Base-by-base conservation (phyloP, 2,113 vertebrate genomes). In the Syngnathus scovelli region DNA sequence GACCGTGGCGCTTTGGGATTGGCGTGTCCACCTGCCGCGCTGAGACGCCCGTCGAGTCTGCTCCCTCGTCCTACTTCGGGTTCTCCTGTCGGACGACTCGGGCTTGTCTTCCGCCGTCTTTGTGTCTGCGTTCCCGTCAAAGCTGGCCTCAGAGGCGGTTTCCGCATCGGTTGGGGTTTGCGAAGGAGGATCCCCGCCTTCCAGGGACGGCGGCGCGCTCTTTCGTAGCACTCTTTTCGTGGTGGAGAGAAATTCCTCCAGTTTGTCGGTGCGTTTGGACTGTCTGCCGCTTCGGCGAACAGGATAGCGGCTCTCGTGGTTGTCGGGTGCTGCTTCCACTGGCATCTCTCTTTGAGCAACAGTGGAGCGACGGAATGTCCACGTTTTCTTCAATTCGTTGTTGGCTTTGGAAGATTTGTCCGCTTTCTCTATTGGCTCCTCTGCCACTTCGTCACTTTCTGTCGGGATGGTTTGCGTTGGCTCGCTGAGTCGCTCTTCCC, bases 211-310 rank as follows among this genome's bases (percentile, higher is more conserved):
- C 0, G 94, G 89, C 1, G 82, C 81, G 0, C 63, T 92, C 69
- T 80, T 93, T 64, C 96, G 88, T 0, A 90, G 89, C 1, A 67
- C 79, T 75, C 97, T 90, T 37, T 92, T 98, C 1, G 96, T 91
- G 0, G 94, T 96, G 1, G 92, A 94, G 8, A 99, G 92, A 70
- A 98, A 99, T 78, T 99, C 96, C 56, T 98, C 95, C 10, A 96
- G 92, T 36, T 96, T 90, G 85, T 96, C 95, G 0, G 96, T 98
- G 3, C 95, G 92, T 66, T 99, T 98, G 0, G 97, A 90, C 79
- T 98, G 96, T 46, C 97, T 83, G 0, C 97, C 96, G 0, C 96
- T 98, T 16, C 96, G 95, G 1, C 97, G 89, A 3, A 98, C 90
- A 5, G 94, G 93, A 59, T 86, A 86, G 36, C 92, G 91, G 0